Percentiles rank a stretch among this genome's conserved stretches.
Conservation (phyloP, 2,888 invertebrate species). For the Epinotia nisella region DNA sequence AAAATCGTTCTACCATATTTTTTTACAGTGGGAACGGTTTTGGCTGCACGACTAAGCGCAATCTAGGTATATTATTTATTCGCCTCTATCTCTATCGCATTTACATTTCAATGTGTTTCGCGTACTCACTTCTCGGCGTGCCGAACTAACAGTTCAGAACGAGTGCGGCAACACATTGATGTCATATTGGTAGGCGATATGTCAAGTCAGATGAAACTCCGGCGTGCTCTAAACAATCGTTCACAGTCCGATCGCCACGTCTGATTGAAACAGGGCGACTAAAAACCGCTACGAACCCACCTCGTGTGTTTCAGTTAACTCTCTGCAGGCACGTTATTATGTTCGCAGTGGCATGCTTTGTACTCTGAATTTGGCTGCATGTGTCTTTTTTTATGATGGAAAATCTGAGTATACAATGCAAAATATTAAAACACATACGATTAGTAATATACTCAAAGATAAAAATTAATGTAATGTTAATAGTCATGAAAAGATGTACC, state of each 20-base stretch:
- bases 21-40: constrained; percentile 24
- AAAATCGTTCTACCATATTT: constrained; percentile 12
- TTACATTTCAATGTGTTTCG: not conserved
- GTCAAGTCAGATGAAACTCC: not conserved
- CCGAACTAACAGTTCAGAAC: not conserved
- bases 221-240: constrained; percentile 27
- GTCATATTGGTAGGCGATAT: not conserved
- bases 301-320: constrained; percentile 13
- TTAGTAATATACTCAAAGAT: no score
- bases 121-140: not conserved
- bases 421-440: no score
- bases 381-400: no score
- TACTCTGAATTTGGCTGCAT: not conserved
- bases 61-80: not conserved
- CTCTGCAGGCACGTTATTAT: not conserved
- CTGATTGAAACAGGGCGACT: constrained; percentile 26
- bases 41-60: constrained; percentile 20
- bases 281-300: constrained; percentile 23
- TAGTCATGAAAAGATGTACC: no score
- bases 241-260: constrained; percentile 24
- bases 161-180: not conserved
- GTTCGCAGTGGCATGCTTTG: not conserved
- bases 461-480: no score
- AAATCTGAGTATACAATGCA: no score
- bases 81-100: not conserved